Evolutionary conservation across 2,888 invertebrate species (phyloP), one percentile per base, ranked within the genome.

Genomic region (Aspidapion aeneum): DNA sequence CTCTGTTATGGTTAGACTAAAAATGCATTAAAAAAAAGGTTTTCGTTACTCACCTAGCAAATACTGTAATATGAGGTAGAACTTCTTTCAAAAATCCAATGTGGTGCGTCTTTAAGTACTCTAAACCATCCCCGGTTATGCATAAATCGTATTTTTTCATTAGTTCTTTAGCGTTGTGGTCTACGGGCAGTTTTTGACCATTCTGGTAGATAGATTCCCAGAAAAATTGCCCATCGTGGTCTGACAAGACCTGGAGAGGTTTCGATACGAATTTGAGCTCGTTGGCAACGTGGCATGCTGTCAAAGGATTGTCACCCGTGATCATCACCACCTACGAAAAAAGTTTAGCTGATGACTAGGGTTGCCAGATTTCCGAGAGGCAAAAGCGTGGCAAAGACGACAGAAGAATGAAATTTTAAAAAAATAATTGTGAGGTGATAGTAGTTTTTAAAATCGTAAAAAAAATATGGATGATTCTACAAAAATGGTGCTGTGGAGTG

Each of bases 221-320:
- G 12, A 79, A 73, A 90, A 93, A 94, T 7, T 69, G 64, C 12
- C 65, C 66, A 69, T 79, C 74, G 0, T 79, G 74, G 16, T 58
- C 63, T 48, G 50, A 21, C 1, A 94, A 79, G 69, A 94, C 87
- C 0, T 94, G 78, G 1, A 83, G 84, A 18, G 84, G 81, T 75
- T 92, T 92, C 67, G 88, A 87, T 0, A 93, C 93, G 76, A 99
- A 96, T 71, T 90, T 89, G 61, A 98, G 80, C 79, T 98, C 97
- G 74, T 90, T 91, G 3, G 97, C 98, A 1, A 99, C 98, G 78
- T 99, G 98, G 78, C 99, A 99, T 1, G 99, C 99, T 0, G 99
- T 99, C 66, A 99, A 80, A 0, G 98, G 97, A 82, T 98, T 99
- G 79, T 99, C 99, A 22, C 99, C 99, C 3, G 99, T 99, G 54